Evolutionary conservation across 2,888 invertebrate species (phyloP), one percentile per base, ranked within the genome.

Genomic region (Phyllotreta cruciferae): DNA sequence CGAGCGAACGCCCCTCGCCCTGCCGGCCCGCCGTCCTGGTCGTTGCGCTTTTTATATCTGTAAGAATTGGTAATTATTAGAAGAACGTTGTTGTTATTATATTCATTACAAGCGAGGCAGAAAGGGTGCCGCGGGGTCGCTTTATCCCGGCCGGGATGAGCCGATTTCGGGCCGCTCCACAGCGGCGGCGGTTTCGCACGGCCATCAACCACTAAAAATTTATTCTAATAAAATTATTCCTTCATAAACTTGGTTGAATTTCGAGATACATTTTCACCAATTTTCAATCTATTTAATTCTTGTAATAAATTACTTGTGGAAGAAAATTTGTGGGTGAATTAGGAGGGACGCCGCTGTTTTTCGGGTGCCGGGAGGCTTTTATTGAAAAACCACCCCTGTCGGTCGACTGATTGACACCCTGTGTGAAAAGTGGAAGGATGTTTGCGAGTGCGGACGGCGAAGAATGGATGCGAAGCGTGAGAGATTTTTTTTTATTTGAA

Each of bases 71-170:
- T 74, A 76, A 76, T 76, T 76, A 76, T 74, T 71, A 71, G 73
- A 66, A 71, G 71, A 71, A 67, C 73, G 70, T 71, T 75, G 74
- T 74, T 76, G 74, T 76, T 76, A 75, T 75, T 75, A 75, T 75
- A 75, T 75, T 75, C 75, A 75, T 75, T 75, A 75, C 75, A 74
- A 72, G 68, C 67, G 60, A 61, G 55, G 73, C 74, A 60, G 60
- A 56, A 69, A 70, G 72, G 71, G 73, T 64, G 69, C 62, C 63
- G 61, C 66, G 44, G 58, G 67, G 58, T 64, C 57, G 60, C 41
- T 60, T 52, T 60, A 60, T 60, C 53, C 42, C 42, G 52, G 14
- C 36, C 37, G 42, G 35, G 34, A 24, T 35, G 41, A 58, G 39
- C 39, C 36, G 50, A 49, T 57, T 57, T 35, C 36, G 42, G 34